Percentiles rank a stretch among this genome's conserved stretches.
These are phyloP conservation scores for Pithys albifrons DNA, from an alignment of 2,113 vertebrate genomes.

Conservation along the genomic window DNA sequence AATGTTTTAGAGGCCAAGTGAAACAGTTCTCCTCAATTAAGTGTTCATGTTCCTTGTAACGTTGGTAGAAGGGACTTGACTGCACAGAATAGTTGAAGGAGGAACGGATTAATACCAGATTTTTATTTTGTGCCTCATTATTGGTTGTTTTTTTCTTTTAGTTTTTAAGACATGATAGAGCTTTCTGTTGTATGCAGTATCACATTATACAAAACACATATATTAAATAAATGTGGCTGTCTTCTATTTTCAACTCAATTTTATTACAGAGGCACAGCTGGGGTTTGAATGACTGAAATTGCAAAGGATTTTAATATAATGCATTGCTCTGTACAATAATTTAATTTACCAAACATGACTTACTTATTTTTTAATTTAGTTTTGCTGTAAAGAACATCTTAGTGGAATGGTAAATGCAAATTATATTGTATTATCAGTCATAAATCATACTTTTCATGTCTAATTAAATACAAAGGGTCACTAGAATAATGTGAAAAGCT, in stretches of 20 bases:
- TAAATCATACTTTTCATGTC: neutral
- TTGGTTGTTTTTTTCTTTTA: neutral
- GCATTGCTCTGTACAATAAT: neutral
- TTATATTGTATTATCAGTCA: neutral
- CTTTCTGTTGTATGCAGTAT: neutral
- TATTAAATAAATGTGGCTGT: neutral
- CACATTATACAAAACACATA: neutral
- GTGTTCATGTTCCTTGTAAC: neutral
- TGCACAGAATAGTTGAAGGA: neutral
- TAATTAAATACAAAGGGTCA: neutral
- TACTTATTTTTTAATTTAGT: neutral
- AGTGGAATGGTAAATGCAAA: neutral
- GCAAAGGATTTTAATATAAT: neutral
- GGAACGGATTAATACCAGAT: accelerated
- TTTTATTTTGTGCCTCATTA: neutral
- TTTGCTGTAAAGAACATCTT: neutral
- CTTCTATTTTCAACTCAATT: neutral
- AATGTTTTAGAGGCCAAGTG: neutral
- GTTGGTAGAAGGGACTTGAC: neutral
- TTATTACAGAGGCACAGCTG: neutral
- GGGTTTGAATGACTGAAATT: neutral
- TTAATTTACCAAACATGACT: neutral
- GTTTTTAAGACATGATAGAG: neutral
- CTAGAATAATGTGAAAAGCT: neutral
- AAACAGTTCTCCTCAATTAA: neutral